These are phyloP conservation scores for Halichondria panicea DNA, from an alignment of 37 sponge, comb jelly and placozoan genomes.

Conservation along the genomic window DNA sequence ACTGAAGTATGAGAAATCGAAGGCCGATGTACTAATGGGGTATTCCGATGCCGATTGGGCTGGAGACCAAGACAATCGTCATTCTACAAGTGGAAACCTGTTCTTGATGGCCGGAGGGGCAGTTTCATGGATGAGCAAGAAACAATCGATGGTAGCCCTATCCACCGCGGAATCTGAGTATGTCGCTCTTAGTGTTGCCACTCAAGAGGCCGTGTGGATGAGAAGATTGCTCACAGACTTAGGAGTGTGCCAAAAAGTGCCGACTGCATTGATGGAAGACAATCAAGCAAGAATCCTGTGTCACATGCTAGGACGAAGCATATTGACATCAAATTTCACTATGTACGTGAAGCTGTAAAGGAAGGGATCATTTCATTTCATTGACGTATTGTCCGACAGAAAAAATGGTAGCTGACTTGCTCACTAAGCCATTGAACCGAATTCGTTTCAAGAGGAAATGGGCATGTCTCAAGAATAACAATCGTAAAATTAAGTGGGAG, in stretches of 20 bases:
- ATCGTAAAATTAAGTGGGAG: no score
- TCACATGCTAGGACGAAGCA: conserved; percentile 37
- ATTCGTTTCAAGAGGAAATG: no score
- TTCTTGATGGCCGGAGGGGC: conserved; percentile 10
- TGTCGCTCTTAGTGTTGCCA: conserved; percentile 14
- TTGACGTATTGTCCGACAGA: no score
- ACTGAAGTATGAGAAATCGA: conserved; percentile 11
- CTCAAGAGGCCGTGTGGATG: conserved; percentile 19
- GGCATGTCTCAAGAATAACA: no score
- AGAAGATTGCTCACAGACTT: conserved; percentile 4
- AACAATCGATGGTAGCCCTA: conserved; percentile 14
- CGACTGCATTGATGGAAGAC: conserved; percentile 30
- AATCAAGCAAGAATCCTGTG: conserved; percentile 45
- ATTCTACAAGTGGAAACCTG: conserved; percentile 11
- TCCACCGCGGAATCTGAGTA: no score
- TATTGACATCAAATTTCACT: conserved; percentile 21
- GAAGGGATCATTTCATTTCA: background rate
- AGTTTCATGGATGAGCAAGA: conserved; percentile 5
- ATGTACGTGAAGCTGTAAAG: conserved; percentile 11
- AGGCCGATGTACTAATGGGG: background rate
- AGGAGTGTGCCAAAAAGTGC: no score
- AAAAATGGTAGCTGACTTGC: no score
- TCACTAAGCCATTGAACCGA: no score
- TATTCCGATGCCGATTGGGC: background rate
- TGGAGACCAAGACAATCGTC: background rate